phyloP scores from a whole-genome alignment of 2,113 vertebrate genomes.

The Patagioenas fasciata region DNA sequence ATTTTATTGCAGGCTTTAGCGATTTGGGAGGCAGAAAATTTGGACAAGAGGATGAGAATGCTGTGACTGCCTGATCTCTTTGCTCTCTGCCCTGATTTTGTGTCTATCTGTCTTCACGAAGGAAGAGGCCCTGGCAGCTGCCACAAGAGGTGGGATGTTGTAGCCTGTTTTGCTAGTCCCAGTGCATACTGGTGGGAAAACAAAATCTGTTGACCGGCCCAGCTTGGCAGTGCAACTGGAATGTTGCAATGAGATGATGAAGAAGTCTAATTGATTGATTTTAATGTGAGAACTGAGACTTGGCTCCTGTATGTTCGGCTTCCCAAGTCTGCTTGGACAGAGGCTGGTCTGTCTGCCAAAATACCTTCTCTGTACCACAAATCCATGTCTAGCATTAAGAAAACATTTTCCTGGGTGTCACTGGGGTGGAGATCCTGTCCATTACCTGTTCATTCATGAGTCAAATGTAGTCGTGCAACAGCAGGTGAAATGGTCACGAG shows the following conservation, averaged over 20 bases:
- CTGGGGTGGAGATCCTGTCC: neutral
- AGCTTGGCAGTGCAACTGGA: conserved; percentile 16
- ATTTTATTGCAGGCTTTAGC: neutral
- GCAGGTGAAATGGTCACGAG: neutral
- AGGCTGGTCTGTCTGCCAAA: neutral
- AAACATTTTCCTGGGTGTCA: neutral
- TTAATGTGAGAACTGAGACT: neutral
- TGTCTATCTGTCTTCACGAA: neutral
- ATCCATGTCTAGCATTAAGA: neutral
- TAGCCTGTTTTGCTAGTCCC: neutral
- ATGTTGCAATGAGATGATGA: conserved; percentile 19
- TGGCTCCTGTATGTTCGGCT: neutral
- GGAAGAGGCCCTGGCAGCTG: neutral
- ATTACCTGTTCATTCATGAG: neutral
- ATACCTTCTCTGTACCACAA: neutral
- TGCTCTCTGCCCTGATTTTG: neutral
- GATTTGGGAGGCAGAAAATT: neutral
- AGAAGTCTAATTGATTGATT: neutral
- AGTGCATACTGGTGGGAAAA: neutral
- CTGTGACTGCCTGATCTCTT: neutral
- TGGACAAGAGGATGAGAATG: neutral
- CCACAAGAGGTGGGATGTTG: neutral
- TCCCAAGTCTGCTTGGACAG: neutral
- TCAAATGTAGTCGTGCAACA: neutral
- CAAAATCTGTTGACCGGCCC: neutral